Evolutionary conservation across 2,113 vertebrate species (phyloP), one percentile per base, ranked within the genome.

Genomic region (Petroica traversi): DNA sequence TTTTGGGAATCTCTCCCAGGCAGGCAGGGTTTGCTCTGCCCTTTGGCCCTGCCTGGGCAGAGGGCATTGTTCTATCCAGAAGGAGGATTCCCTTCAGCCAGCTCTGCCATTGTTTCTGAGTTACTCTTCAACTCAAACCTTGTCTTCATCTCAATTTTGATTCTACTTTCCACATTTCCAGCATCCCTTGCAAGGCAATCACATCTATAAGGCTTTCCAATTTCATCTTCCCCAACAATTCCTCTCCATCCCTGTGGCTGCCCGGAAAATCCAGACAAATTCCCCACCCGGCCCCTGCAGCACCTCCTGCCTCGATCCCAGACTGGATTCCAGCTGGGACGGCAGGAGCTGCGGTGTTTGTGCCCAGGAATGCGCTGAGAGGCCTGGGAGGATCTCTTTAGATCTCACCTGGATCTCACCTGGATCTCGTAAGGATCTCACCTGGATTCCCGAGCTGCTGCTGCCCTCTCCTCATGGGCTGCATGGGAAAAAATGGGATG

Each of bases 311-410:
- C 92, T 94, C 14, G 0, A 88, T 79, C 72, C 82, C 92, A 95
- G 95, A 54, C 48, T 94, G 91, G 95, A 97, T 96, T 91, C 89
- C 95, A 94, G 95, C 89, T 77, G 90, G 91, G 85, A 57, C 68
- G 29, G 89, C 24, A 18, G 91, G 95, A 95, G 92, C 92, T 95
- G 97, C 43, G 40, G 33, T 74, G 6, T 84, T 85, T 24, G 74
- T 40, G 88, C 19, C 46, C 91, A 69, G 91, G 87, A 85, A 91
- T 25, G 91, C 79, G 95, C 91, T 87, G 6, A 94, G 91, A 88
- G 92, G 95, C 73, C 93, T 28, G 3, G 67, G 79, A 94, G 94
- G 85, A 91, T 93, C 95, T 93, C 18, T 92, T 94, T 81, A 95
- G 91, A 75, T 59, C 81, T 93, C 57, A 45, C 90, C 89, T 83